Base-by-base conservation (phyloP, 2,888 invertebrate genomes). In the Cremastinae sp. region DNA sequence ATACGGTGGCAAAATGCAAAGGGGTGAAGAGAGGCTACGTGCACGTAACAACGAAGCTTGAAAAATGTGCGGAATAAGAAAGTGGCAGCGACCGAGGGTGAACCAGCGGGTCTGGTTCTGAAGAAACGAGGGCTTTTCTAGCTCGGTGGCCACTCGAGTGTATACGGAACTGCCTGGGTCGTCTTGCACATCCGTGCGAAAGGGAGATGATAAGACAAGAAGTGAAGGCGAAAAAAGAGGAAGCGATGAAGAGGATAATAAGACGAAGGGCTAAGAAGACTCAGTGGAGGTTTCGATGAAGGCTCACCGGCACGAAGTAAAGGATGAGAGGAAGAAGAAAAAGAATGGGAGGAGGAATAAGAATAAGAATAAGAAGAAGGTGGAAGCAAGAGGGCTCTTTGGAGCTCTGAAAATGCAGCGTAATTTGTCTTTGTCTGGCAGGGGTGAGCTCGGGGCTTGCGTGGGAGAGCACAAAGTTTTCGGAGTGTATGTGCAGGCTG, bases 381-480 rank as follows among this genome's bases (percentile, higher is more conserved):
- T 45, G 58, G 41, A 37, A 66, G 59, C 35, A 62, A 74, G 70
- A 74, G 80, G 85, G 84, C 85, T 85, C 88, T 87, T 84, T 87
- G 89, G 87, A 86, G 85, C 86, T 88, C 88, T 86, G 89, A 88
- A 88, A 89, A 89, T 88, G 89, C 89, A 89, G 86, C 88, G 89
- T 89, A 88, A 89, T 89, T 89, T 89, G 89, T 89, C 89, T 89
- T 89, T 89, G 89, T 89, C 89, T 87, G 88, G 85, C 84, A 85
- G 84, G 84, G 87, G 85, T 83, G 84, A 85, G 83, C 83, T 83
- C 83, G 61, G 45, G 73, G 81, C 86, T 83, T 83, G 84, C 83
- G 83, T 75, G 82, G 59, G 61, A 20, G 56, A 68, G 68, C 43
- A 72, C 64, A 49, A 62, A 70, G 56, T 28, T 28, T 3, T 28